phyloP scores from a whole-genome alignment of 1,140 invertebrate species.

The Eubasilissa regina region DNA sequence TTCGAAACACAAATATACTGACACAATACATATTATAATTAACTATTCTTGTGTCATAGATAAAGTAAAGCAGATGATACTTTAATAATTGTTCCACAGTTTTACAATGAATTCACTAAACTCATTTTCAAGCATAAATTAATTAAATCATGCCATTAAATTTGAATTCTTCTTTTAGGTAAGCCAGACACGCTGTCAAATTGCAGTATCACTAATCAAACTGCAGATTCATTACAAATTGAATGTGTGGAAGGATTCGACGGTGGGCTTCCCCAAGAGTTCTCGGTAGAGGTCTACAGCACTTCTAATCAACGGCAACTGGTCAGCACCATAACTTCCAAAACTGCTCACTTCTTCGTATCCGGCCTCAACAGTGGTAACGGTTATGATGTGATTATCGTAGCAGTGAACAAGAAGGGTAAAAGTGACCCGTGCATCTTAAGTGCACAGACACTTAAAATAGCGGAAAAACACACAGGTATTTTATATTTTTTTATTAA shows the following conservation, averaged over 20 bases:
- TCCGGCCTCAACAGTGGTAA: slow-evolving; percentile 76
- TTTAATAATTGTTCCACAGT: too few relatives aligned
- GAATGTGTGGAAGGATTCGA: slow-evolving; percentile 87
- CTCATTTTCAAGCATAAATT: too few relatives aligned
- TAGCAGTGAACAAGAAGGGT: slow-evolving; percentile 80
- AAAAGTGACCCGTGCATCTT: slow-evolving; percentile 73
- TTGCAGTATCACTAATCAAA: slow-evolving; percentile 85
- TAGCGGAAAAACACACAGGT: slow-evolving; percentile 82
- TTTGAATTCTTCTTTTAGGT: slow-evolving; percentile 69
- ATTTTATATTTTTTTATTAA: slow-evolving; percentile 59
- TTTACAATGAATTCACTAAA: too few relatives aligned
- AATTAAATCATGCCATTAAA: background rate
- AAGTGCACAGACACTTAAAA: slow-evolving; percentile 78
- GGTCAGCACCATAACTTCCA: slow-evolving; percentile 72
- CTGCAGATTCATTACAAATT: slow-evolving; percentile 81
- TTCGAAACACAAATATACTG: too few relatives aligned
- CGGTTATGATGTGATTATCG: slow-evolving; percentile 76
- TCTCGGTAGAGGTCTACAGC: slow-evolving; percentile 79
- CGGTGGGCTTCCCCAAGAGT: slow-evolving; percentile 80
- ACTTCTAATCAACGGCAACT: slow-evolving; percentile 68
- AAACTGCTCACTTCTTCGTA: slow-evolving; percentile 73
- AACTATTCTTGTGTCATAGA: too few relatives aligned
- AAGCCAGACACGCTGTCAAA: slow-evolving; percentile 85
- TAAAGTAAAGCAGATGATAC: too few relatives aligned
- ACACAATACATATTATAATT: too few relatives aligned